Conservation (phyloP, 1,140 invertebrate species). For the Colletes gigas region DNA sequence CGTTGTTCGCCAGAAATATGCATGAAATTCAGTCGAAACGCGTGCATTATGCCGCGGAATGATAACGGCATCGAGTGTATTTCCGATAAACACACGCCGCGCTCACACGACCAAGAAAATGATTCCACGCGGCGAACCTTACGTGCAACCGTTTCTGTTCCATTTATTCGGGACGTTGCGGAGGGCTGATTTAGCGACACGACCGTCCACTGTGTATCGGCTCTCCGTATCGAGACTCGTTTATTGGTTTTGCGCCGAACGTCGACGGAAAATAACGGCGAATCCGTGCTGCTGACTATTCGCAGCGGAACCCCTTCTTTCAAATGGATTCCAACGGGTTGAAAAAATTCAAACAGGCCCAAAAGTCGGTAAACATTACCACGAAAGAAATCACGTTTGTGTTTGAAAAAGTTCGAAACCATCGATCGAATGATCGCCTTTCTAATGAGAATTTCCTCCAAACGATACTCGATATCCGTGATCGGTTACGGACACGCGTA, state of each 20-base stretch:
- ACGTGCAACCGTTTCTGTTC: constrained; percentile 53
- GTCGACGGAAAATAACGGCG: constrained; percentile 51
- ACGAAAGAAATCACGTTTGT: too few species aligned
- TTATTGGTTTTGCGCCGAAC: constrained; percentile 53
- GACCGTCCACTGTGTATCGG: constrained; percentile 17
- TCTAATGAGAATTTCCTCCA: too few species aligned
- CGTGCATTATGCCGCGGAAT: constrained; percentile 16
- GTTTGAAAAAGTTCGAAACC: too few species aligned
- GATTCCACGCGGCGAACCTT: constrained; percentile 59
- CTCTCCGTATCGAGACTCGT: constrained; percentile 12
- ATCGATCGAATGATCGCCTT: too few species aligned
- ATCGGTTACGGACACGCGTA: constrained; percentile 34
- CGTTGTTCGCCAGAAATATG: constrained; percentile 41
- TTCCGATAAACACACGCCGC: constrained; percentile 47
- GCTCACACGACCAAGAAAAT: constrained; percentile 55
- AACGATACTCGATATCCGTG: constrained; percentile 55
- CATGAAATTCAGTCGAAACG: constrained; percentile 37
- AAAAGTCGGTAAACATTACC: too few species aligned
- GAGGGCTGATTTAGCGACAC: constrained; percentile 46
- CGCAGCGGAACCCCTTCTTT: too few species aligned
- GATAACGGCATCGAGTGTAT: not conserved
- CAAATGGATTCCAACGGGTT: too few species aligned
- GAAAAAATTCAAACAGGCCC: too few species aligned
- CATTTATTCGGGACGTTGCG: constrained; percentile 56
- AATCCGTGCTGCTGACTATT: constrained; percentile 34